Percentiles rank a stretch among this genome's conserved stretches.
phyloP scores from a whole-genome alignment of 1,140 invertebrate genomes.

The Melitaea cinxia region DNA sequence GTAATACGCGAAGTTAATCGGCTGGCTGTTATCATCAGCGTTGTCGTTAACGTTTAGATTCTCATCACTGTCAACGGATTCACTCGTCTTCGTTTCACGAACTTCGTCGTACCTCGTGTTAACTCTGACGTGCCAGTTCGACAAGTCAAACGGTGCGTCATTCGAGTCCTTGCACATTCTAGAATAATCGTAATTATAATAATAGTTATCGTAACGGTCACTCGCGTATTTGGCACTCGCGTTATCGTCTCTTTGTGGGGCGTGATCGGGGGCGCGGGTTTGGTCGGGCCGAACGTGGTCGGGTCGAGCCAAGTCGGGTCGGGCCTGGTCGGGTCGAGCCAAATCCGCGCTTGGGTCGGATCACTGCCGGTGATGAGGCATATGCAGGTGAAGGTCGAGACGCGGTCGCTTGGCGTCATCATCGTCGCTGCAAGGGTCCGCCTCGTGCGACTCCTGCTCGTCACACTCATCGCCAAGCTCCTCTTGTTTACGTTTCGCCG shows the following conservation, averaged over 20 bases:
- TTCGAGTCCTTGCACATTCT: constrained; percentile 35
- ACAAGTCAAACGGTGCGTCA: constrained; percentile 64
- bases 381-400: constrained; percentile 68
- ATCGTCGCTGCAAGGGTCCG: constrained; percentile 75
- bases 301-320: constrained; percentile 45
- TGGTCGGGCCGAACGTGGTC: constrained; percentile 27
- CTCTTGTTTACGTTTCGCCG: constrained; percentile 97
- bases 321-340: constrained; percentile 51
- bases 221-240: constrained; percentile 39
- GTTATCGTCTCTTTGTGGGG: constrained; percentile 21
- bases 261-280: constrained; percentile 24
- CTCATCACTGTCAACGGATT: constrained; percentile 56
- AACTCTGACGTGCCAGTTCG: constrained; percentile 59
- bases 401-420: constrained; percentile 78
- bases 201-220: constrained; percentile 36
- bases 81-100: constrained; percentile 45
- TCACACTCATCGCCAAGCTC: constrained; percentile 89
- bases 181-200: constrained; percentile 45
- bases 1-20: constrained; percentile 78
- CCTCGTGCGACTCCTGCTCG: constrained; percentile 70
- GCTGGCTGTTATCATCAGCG: constrained; percentile 50
- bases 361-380: constrained; percentile 74
- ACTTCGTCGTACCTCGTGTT: constrained; percentile 35
- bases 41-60: constrained; percentile 44
- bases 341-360: constrained; percentile 36